phyloP scores from a whole-genome alignment of 92 coral and sea anemone genomes.

The Zoanthus sociatus region DNA sequence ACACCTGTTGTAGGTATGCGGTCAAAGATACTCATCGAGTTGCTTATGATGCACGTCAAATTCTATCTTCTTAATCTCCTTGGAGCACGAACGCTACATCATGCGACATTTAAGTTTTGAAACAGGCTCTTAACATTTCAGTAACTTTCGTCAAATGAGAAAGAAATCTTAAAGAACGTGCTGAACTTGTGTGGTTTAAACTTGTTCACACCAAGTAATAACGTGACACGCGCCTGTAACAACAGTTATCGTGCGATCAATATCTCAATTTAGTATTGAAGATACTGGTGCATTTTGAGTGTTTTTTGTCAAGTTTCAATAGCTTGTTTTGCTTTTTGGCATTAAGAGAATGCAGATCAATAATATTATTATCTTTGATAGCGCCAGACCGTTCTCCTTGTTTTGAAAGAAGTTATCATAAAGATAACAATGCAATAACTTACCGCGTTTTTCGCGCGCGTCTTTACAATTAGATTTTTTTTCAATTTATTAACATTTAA shows the following conservation, averaged over 20 bases:
- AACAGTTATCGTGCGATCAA: slow-evolving; percentile 26
- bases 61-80: slow-evolving; percentile 3
- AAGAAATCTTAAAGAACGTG: background rate
- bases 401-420: background rate
- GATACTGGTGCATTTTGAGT: slow-evolving; percentile 29
- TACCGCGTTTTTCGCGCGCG: slow-evolving; percentile 42
- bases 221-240: slow-evolving; percentile 27
- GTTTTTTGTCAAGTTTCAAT: slow-evolving; percentile 37
- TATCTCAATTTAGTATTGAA: slow-evolving; percentile 20
- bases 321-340: slow-evolving; percentile 35
- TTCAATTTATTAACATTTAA: background rate
- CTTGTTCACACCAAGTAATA: background rate
- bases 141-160: background rate
- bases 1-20: slow-evolving; percentile 37
- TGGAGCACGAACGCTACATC: slow-evolving; percentile 8
- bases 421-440: background rate
- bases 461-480: background rate
- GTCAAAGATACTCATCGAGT: slow-evolving; percentile 27
- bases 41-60: background rate
- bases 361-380: slow-evolving; percentile 16
- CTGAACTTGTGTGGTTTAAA: background rate
- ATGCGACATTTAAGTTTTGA: background rate
- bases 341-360: slow-evolving; percentile 18
- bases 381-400: background rate
- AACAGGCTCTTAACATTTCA: background rate